phyloP scores from a whole-genome alignment of 2,113 vertebrate genomes.

The Bothrops jararaca region DNA sequence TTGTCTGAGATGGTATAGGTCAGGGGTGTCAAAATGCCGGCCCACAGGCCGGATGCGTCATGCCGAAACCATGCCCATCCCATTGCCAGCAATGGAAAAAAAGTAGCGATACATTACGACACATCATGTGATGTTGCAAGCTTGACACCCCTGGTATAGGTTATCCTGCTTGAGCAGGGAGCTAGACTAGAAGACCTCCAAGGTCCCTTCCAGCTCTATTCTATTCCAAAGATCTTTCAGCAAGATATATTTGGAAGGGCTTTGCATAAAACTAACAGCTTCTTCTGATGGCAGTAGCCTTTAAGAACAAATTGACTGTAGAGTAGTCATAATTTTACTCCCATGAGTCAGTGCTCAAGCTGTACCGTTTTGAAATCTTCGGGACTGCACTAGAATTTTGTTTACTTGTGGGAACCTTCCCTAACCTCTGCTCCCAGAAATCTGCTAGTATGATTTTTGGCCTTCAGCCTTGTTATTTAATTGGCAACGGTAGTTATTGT shows the following conservation, averaged over 20 bases:
- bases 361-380: background rate
- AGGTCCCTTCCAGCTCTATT: too few species aligned
- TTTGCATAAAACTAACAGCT: background rate
- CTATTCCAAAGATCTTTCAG: background rate
- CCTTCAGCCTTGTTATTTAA: background rate
- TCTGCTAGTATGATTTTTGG: background rate
- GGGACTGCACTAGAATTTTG: background rate
- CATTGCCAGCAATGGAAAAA: too few species aligned
- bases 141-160: too few species aligned
- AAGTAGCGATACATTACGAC: too few species aligned
- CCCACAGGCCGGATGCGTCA: too few species aligned
- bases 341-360: background rate
- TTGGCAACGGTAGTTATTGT: background rate
- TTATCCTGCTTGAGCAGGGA: too few species aligned
- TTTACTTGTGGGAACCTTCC: background rate
- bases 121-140: too few species aligned
- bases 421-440: background rate
- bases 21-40: too few species aligned
- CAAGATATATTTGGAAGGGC: background rate
- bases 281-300: background rate
- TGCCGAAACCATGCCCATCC: too few species aligned
- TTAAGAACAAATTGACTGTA: background rate
- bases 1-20: too few species aligned
- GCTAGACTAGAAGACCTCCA: too few species aligned
- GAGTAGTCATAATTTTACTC: background rate